Evolutionary conservation across 2,888 invertebrate species (phyloP), one percentile per base, ranked within the genome.

Genomic region (Cryptus viduatorius): DNA sequence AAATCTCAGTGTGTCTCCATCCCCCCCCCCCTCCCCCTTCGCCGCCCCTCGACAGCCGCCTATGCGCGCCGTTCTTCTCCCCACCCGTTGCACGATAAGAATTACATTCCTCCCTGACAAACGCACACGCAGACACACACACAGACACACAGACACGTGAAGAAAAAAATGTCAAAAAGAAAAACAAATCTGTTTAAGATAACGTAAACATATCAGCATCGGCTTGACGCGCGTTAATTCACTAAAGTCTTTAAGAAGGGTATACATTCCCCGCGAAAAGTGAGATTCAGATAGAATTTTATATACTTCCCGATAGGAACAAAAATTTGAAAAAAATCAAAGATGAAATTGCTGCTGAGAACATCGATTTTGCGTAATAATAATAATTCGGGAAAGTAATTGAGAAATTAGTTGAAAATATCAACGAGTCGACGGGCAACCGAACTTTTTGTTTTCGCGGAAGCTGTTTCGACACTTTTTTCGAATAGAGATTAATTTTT

Each of bases 151-250:
- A 65, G 3, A 42, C 37, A 16, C n/a, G 4, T 53, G 61, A 0
- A 14, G 37, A 19, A 37, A 50, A 31, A 14, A 75, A 69, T 64
- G n/a, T 16, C 46, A 16, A 59, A 79, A 69, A 19, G n/a, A 69
- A 16, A 68, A 69, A 75, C 16, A 16, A 65, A 42, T 42, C 50
- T 53, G 29, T 50, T 12, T 37, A 76, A 53, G 65, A 76, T 76
- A 31, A 65, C 50, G 50, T 76, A 78, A 79, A 83, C 83, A 83
- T 83, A 83, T 83, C 83, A 83, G 68, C 56, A 75, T 59, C 46
- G 68, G 61, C 50, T 68, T 65, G 31, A 59, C 42, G 67, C 67
- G 67, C 67, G n/a, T 50, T 67, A n/a, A 59, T 29, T 31, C 59
- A 24, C 29, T 24, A 59, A 29, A 59, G 31, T 14, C 31, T 59